These are phyloP conservation scores for Gibbula magus DNA, from an alignment of 2,888 invertebrate species.

Conservation along the genomic window DNA sequence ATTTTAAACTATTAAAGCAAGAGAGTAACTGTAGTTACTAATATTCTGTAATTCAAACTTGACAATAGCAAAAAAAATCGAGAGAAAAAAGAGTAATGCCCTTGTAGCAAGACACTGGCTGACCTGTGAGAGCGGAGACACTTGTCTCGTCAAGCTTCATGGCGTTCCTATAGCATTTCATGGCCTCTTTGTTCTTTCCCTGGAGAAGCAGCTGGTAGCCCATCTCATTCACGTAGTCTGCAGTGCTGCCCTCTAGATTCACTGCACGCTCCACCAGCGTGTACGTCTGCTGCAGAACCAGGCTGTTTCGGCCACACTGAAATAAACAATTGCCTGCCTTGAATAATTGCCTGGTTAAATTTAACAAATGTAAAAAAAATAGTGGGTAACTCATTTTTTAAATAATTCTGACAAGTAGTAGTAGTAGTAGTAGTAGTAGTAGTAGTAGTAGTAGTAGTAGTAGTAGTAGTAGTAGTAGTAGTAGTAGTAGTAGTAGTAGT, in stretches of 20 bases:
- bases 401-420: too few relatives aligned
- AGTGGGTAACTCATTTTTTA: too few relatives aligned
- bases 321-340: too few relatives aligned
- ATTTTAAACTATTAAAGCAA: neutral
- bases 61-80: neutral
- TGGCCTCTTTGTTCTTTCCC: constrained; percentile 86
- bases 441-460: too few relatives aligned
- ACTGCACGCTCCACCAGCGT: constrained; percentile 87
- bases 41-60: too few relatives aligned
- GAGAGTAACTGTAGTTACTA: neutral
- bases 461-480: too few relatives aligned
- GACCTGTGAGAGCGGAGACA: constrained; percentile 81
- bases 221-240: constrained; percentile 86
- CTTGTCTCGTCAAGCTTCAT: constrained; percentile 90
- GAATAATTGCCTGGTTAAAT: too few relatives aligned
- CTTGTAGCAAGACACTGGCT: neutral
- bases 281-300: constrained; percentile 84
- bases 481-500: too few relatives aligned
- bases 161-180: constrained; percentile 86
- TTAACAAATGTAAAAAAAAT: too few relatives aligned
- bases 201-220: constrained; percentile 87
- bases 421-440: too few relatives aligned
- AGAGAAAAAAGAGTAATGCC: neutral
- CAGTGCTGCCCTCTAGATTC: constrained; percentile 82
- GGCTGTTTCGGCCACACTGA: constrained; percentile 77